Evolutionary conservation across 2,797 vertebrate genomes (phyloP).

Genomic region (Eleutherodactylus coqui): DNA sequence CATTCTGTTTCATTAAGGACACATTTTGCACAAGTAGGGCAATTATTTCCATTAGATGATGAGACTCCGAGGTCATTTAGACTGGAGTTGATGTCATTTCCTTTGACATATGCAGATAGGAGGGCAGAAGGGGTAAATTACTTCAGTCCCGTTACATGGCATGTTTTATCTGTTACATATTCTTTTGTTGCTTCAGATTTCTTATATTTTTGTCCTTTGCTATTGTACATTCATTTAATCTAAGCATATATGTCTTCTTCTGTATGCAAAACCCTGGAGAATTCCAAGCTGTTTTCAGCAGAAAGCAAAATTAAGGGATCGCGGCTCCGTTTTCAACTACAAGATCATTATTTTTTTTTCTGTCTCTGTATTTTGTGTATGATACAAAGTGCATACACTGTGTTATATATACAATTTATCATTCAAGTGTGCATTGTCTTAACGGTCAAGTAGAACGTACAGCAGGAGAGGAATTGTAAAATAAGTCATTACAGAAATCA

Average conservation of each 20-base stretch:
- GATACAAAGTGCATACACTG: not conserved
- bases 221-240: not conserved
- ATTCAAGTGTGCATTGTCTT: not conserved
- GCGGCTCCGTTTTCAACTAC: not conserved
- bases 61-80: too few species aligned
- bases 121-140: too few species aligned
- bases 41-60: too few species aligned
- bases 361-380: not conserved
- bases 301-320: not conserved
- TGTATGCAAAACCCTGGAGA: not conserved
- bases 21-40: too few species aligned
- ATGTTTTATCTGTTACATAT: too few species aligned
- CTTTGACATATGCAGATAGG: too few species aligned
- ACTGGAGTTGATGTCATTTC: too few species aligned
- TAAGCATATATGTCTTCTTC: not conserved
- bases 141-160: too few species aligned
- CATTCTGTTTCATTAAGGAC: too few species aligned
- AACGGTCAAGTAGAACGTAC: slow-evolving; percentile 16
- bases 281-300: not conserved
- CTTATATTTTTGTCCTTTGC: too few species aligned
- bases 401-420: slow-evolving; percentile 19
- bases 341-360: not conserved
- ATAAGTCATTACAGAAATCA: slow-evolving; percentile 16
- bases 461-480: slow-evolving; percentile 16
- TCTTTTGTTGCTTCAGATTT: too few species aligned